A percentile compares a stretch with the other conserved stretches of the same genome.
Evolutionary conservation across 2,113 vertebrate species (phyloP).

Genomic region (Hiodon alosoides): DNA sequence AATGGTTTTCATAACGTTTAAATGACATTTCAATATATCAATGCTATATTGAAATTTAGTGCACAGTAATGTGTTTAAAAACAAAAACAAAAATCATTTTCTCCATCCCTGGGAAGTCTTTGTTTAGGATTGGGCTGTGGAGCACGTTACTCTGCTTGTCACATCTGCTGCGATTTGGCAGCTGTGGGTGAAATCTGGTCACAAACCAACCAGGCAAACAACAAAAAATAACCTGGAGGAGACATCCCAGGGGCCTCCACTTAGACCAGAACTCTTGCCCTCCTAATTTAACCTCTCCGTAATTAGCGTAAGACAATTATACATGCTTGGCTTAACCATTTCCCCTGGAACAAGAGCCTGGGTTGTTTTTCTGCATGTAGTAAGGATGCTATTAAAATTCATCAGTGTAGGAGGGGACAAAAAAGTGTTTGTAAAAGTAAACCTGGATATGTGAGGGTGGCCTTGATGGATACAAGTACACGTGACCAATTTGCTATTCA

Average conservation of each 20-base stretch:
- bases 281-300: conserved; percentile 45
- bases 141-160: conserved; percentile 22
- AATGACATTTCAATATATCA: neutral
- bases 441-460: conserved; percentile 24
- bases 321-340: conserved; percentile 68
- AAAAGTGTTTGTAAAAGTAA: conserved; percentile 35
- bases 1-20: neutral
- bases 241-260: conserved; percentile 27
- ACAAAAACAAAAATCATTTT: neutral
- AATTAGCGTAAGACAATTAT: conserved; percentile 74
- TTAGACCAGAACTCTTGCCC: conserved; percentile 38
- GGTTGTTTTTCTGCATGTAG: conserved; percentile 44
- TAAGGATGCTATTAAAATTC: conserved; percentile 48
- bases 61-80: no score
- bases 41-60: neutral
- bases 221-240: conserved; percentile 43
- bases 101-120: neutral
- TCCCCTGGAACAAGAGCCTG: conserved; percentile 59
- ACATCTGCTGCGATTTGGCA: conserved; percentile 53
- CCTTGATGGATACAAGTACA: conserved; percentile 28
- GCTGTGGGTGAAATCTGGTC: conserved; percentile 48
- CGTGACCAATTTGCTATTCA: conserved; percentile 3
- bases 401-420: conserved; percentile 20
- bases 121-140: conserved; percentile 14
- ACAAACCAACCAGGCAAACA: conserved; percentile 35